Conservation (phyloP, 2,797 vertebrate species). For the Oryzias dopingdopingensis region DNA sequence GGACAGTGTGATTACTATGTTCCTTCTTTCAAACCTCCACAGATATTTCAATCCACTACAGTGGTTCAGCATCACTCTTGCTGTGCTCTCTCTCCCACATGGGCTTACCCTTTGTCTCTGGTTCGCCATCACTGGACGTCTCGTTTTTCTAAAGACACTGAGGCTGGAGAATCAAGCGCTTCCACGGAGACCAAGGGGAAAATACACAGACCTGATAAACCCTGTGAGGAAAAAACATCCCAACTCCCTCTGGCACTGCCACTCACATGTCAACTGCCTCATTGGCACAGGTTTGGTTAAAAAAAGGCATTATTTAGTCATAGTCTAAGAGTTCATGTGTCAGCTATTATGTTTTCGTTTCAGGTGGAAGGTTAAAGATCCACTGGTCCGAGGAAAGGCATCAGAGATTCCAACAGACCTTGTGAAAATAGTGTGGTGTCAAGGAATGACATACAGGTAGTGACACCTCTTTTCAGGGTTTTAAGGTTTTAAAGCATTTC, state of each 20-base stretch:
- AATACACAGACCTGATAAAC: neutral
- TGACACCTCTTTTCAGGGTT: too few relatives aligned
- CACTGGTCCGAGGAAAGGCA: conserved; percentile 51
- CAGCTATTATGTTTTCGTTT: conserved; percentile 6
- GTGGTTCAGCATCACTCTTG: conserved; percentile 82
- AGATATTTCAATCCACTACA: conserved; percentile 69
- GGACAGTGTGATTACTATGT: conserved; percentile 4
- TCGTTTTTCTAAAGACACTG: conserved; percentile 17
- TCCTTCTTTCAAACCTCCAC: conserved; percentile 26
- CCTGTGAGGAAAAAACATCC: conserved; percentile 27
- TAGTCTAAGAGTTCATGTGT: neutral
- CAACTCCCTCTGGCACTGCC: conserved; percentile 77
- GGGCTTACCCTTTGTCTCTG: conserved; percentile 84
- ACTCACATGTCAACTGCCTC: conserved; percentile 83
- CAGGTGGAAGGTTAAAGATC: conserved; percentile 83
- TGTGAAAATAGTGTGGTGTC: conserved; percentile 83
- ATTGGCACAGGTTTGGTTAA: conserved; percentile 84
- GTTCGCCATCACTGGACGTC: conserved; percentile 63
- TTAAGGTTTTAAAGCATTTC: too few relatives aligned
- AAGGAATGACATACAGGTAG: conserved; percentile 86
- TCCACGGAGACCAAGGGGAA: neutral
- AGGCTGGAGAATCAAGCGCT: neutral
- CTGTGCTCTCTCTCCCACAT: conserved; percentile 68
- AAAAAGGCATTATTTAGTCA: neutral
- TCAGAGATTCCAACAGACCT: conserved; percentile 69